Base-by-base conservation (phyloP, 1,140 invertebrate species). In the Daktulosphaira vitifoliae region DNA sequence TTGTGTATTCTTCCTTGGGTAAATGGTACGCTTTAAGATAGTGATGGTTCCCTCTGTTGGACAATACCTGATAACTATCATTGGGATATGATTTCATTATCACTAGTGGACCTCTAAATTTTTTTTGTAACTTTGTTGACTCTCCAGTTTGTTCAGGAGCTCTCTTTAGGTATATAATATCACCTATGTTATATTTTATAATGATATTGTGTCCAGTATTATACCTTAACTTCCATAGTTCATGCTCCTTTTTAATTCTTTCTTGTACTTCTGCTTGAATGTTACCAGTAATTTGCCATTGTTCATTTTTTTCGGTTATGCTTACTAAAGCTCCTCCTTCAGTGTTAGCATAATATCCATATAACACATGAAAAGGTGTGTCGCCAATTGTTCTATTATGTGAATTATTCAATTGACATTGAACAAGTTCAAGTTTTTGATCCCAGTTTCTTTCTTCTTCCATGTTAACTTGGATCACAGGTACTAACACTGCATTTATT, bases 391-490 rank as follows among this genome's bases (percentile, higher is more conserved):
- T 48, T 25, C 29, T 26, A 23, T 65, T 65, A 18, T 25, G 6
- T 18, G 48, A 65, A 15, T 38, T 22, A 23, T 65, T 65, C n/a
- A 65, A 22, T 20, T 65, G 48, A 16, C 48, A 23, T 16, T 65
- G 7, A 3, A 65, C 46, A 3, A 25, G 29, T 13, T n/a, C 15
- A 16, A 65, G 22, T 16, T 50, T 8, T 13, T 23, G 7, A 53
- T 65, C 64, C 64, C 49, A 65, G 15, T 4, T 29, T 15, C 23
- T 13, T 16, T 65, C 64, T 3, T 7, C 18, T 7, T 1, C 2
- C 50, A 52, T 52, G 29, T 33, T 52, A 33, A 1, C 26, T 37
- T 52, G 50, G 8, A 52, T 33, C n/a, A 33, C n/a, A n/a, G 50
- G 26, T 2, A 52, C 5, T 33, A 52, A 8, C 8, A n/a, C 18